Evolutionary conservation across 35 echinoderm and acorn worm genomes (phyloP).

Genomic region (Strongylocentrotus purpuratus): DNA sequence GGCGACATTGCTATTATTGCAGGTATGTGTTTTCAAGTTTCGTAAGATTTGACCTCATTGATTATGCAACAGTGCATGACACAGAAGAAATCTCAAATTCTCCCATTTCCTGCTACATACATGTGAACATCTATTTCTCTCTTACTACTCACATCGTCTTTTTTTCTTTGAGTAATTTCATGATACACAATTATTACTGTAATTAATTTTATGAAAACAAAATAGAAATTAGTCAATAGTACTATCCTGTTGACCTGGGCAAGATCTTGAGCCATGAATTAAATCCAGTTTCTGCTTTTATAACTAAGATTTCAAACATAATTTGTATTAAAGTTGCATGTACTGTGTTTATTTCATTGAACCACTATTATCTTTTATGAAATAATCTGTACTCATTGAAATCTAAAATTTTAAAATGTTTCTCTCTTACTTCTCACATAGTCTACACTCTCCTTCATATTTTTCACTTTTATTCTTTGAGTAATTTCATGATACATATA

Average conservation of each 20-base stretch:
- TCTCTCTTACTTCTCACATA: neutral
- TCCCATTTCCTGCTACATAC: neutral
- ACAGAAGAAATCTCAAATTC: neutral
- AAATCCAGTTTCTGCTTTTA: too few species aligned
- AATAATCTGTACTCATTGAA: too few species aligned
- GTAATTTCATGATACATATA: neutral
- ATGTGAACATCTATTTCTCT: neutral
- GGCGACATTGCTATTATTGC: neutral
- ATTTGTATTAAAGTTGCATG: too few species aligned
- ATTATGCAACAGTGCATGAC: neutral
- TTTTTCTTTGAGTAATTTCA: neutral
- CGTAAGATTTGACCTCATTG: neutral
- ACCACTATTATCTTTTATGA: too few species aligned
- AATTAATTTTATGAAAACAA: too few species aligned
- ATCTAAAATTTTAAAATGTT: too few species aligned
- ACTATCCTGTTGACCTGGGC: too few species aligned
- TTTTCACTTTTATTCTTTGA: neutral
- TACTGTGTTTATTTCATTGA: too few species aligned
- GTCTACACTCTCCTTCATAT: too few species aligned
- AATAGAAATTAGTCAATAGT: too few species aligned
- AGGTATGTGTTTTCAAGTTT: neutral
- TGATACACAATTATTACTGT: neutral
- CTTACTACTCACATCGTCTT: neutral
- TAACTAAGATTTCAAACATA: too few species aligned
- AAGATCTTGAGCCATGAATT: too few species aligned